Evolutionary conservation across 1,140 invertebrate species (phyloP).

Genomic region (Drosophila cardini): DNA sequence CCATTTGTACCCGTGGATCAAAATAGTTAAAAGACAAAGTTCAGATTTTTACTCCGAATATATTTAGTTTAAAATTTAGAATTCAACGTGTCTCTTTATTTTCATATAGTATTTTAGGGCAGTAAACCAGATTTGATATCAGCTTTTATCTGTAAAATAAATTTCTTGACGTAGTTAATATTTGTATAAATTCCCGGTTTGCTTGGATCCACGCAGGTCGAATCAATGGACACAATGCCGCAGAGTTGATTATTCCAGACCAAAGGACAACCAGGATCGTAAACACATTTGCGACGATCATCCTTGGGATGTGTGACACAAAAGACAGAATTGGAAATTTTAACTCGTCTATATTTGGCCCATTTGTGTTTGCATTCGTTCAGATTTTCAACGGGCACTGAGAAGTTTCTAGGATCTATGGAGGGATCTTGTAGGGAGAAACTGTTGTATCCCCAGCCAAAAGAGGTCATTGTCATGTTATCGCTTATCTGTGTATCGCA

Average conservation of each 20-base stretch:
- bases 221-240: conserved; percentile 35
- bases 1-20: no score
- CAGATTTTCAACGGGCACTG: not conserved
- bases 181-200: conserved; percentile 42
- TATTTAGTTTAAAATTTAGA: no score
- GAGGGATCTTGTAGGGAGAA: conserved; percentile 2
- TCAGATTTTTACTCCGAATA: no score
- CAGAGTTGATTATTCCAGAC: conserved; percentile 32
- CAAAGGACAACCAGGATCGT: conserved; percentile 46
- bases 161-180: conserved; percentile 16
- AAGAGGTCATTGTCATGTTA: not conserved
- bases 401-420: not conserved
- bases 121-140: not conserved
- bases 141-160: conserved; percentile 18
- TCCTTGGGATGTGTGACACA: conserved; percentile 26
- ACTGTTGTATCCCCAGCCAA: conserved; percentile 29
- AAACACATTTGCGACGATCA: conserved; percentile 18
- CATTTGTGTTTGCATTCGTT: conserved; percentile 4
- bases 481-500: not conserved
- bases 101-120: not conserved
- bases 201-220: conserved; percentile 16
- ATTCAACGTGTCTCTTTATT: not conserved
- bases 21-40: no score
- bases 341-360: not conserved
- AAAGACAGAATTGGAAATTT: conserved; percentile 5